Evolutionary conservation across 2,113 vertebrate species (phyloP).

Genomic region (Archocentrus centrarchus): DNA sequence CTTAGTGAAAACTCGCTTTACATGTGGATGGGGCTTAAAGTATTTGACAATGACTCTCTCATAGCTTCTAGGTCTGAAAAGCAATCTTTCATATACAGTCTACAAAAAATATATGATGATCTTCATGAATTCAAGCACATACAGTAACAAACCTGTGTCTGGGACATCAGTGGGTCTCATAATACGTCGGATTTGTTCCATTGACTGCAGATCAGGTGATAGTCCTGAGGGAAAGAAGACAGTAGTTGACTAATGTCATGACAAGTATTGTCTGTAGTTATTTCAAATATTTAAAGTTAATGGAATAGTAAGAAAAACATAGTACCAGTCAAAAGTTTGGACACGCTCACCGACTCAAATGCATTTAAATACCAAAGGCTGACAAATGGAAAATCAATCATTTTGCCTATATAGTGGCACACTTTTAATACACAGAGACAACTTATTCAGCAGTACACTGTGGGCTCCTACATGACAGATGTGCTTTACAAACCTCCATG

Average conservation of each 20-base stretch:
- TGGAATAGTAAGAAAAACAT: background rate
- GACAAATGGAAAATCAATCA: background rate
- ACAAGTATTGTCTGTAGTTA: background rate
- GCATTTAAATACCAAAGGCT: background rate
- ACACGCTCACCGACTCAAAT: background rate
- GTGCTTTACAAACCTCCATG: constrained; percentile 87
- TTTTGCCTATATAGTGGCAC: background rate
- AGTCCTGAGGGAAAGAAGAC: constrained; percentile 80
- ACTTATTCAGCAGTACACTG: background rate
- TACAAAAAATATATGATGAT: background rate
- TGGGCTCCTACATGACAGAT: background rate
- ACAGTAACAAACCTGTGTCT: constrained; percentile 86
- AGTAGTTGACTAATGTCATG: background rate
- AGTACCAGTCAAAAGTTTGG: no score
- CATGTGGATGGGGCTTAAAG: background rate
- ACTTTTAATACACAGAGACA: background rate
- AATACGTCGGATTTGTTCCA: constrained; percentile 96
- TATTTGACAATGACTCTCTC: background rate
- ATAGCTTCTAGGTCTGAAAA: no score
- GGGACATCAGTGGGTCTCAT: constrained; percentile 98
- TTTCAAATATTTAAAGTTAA: background rate
- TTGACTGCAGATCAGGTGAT: constrained; percentile 94
- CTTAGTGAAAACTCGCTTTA: background rate
- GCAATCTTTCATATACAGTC: background rate
- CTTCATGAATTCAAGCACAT: background rate